Conservation (phyloP, 2,797 vertebrate genomes). For the Ctenochaetus hawaiiensis region DNA sequence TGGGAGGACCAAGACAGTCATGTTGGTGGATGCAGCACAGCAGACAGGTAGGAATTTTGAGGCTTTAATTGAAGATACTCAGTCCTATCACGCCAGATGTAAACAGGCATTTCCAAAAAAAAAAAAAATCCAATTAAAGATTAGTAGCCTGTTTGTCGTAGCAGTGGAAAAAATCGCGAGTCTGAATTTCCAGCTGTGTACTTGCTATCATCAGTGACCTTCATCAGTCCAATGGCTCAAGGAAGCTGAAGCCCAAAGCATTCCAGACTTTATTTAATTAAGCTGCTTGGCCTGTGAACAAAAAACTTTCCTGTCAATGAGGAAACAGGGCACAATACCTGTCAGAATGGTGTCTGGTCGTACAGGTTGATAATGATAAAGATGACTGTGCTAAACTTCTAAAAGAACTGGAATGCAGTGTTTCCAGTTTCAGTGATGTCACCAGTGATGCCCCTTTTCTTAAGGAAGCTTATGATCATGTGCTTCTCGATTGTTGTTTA, state of each 20-base stretch:
- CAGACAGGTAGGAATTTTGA: slow-evolving; percentile 71
- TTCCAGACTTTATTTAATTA: slow-evolving; percentile 41
- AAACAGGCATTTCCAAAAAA: not conserved
- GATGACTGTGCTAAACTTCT: slow-evolving; percentile 6
- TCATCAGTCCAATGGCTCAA: slow-evolving; percentile 17
- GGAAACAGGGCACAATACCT: slow-evolving; percentile 35
- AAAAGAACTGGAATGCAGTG: slow-evolving; percentile 68
- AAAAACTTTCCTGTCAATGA: slow-evolving; percentile 17
- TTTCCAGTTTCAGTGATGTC: slow-evolving; percentile 63
- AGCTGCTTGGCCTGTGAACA: not conserved
- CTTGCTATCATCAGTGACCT: not conserved
- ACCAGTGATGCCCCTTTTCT: not conserved
- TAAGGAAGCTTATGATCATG: not conserved
- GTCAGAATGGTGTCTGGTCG: slow-evolving; percentile 38
- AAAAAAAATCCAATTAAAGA: not conserved
- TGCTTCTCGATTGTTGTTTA: not conserved
- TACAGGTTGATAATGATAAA: slow-evolving; percentile 43
- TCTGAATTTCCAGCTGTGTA: not conserved
- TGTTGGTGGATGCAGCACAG: slow-evolving; percentile 94
- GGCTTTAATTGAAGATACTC: not conserved
- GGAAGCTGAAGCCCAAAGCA: slow-evolving; percentile 24
- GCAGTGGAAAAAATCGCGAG: not conserved
- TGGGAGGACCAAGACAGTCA: slow-evolving; percentile 91
- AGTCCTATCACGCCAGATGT: not conserved
- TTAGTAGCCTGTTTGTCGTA: not conserved